Conservation (phyloP, 1,140 invertebrate species). For the Homalodisca vitripennis region DNA sequence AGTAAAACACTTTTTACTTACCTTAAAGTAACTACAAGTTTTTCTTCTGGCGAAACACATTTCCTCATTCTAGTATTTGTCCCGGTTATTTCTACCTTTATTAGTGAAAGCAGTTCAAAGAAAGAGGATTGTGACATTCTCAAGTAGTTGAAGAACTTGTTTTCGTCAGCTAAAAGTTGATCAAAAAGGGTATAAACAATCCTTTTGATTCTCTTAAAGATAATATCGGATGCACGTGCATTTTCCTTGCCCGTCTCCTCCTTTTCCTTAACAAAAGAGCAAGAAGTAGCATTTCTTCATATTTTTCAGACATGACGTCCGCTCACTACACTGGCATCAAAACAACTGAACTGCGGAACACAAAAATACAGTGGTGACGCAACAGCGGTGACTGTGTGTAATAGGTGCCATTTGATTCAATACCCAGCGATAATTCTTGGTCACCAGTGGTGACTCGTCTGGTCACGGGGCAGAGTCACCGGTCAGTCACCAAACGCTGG, state of each 20-base stretch:
- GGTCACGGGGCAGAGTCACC: constrained; percentile 5
- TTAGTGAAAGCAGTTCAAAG: constrained; percentile 9
- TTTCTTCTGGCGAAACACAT: constrained; percentile 17
- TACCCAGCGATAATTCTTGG: constrained; percentile 11
- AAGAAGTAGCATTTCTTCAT: constrained; percentile 12
- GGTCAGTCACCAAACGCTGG: constrained; percentile 3
- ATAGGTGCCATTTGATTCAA: constrained; percentile 14
- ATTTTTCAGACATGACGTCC: constrained; percentile 7
- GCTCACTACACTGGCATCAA: constrained; percentile 9
- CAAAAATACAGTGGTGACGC: constrained; percentile 9
- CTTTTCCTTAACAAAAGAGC: constrained; percentile 13
- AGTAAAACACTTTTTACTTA: constrained; percentile 18
- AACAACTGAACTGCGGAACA: background rate
- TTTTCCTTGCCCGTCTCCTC: constrained; percentile 10
- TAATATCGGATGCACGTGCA: constrained; percentile 58
- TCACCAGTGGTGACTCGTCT: background rate
- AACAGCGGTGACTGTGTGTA: constrained; percentile 3
- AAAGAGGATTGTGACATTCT: constrained; percentile 19
- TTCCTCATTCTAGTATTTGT: constrained; percentile 15
- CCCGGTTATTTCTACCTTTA: constrained; percentile 5
- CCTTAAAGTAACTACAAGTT: constrained; percentile 12
- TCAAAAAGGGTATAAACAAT: constrained; percentile 9
- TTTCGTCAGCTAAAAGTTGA: constrained; percentile 14
- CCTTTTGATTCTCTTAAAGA: constrained; percentile 54
- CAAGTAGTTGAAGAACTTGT: constrained; percentile 2